Percentiles rank a stretch among this genome's conserved stretches.
Conservation (phyloP, 2,113 vertebrate genomes). For the Cariama cristata region DNA sequence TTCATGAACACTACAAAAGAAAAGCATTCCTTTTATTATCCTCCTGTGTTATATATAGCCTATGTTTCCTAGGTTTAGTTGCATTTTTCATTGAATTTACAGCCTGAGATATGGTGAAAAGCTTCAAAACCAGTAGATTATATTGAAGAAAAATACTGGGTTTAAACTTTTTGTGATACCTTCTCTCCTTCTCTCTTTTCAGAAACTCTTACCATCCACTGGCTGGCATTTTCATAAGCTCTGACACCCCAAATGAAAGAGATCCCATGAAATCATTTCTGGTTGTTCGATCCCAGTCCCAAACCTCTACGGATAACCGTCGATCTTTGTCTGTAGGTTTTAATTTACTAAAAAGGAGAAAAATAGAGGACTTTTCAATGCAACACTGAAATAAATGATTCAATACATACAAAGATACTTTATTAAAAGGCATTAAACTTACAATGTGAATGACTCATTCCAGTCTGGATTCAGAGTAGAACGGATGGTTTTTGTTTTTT, state of each 20-base stretch:
- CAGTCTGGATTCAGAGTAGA: constrained; percentile 94
- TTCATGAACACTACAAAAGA: not conserved
- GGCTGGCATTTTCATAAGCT: constrained; percentile 90
- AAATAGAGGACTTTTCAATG: not conserved
- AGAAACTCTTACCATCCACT: constrained; percentile 86
- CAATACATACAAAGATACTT: not conserved
- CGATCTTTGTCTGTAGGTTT: constrained; percentile 93
- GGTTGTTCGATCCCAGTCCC: constrained; percentile 98
- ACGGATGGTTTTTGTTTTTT: constrained; percentile 97
- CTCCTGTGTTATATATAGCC: not conserved
- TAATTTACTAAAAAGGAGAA: constrained; percentile 82
- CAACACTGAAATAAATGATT: not conserved
- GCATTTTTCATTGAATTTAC: not conserved
- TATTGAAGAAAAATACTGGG: not conserved
- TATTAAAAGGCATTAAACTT: constrained; percentile 61
- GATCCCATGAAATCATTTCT: constrained; percentile 98
- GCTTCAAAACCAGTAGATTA: not conserved
- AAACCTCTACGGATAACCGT: constrained; percentile 91
- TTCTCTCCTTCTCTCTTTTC: not conserved
- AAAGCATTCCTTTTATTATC: not conserved
- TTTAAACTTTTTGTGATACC: not conserved
- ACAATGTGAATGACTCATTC: constrained; percentile 96
- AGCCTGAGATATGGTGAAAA: not conserved
- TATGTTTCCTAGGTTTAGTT: not conserved
- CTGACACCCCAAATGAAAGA: constrained; percentile 95